Conservation (phyloP, 2,113 vertebrate genomes). For the Megaceryle torquata region DNA sequence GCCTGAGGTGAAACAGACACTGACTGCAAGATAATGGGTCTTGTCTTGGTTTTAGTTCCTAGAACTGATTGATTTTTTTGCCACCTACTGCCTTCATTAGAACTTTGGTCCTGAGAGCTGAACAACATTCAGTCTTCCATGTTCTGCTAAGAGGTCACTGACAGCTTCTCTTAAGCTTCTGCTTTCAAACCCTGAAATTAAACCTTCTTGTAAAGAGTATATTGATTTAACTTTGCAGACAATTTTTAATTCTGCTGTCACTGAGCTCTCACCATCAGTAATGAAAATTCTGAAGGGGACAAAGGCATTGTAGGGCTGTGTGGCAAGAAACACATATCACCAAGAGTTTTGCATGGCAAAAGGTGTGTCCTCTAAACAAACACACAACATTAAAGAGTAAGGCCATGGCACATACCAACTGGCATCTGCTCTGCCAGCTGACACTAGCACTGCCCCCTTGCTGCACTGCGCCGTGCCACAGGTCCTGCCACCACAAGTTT, state of each 20-base stretch:
- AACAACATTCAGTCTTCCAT: not conserved
- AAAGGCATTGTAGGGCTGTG: rapidly evolving
- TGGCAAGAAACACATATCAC: not conserved
- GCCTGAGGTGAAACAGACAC: not conserved
- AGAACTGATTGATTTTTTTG: constrained; percentile 4
- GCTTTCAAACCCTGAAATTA: not conserved
- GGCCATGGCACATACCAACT: not conserved
- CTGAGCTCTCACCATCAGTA: not conserved
- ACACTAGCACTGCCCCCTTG: not conserved
- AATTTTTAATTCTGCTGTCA: not conserved
- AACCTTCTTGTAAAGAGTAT: not conserved
- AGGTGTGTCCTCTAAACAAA: not conserved
- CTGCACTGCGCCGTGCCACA: not conserved
- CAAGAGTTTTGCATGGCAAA: not conserved
- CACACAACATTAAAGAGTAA: not conserved
- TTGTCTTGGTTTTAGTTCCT: not conserved
- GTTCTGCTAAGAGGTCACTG: not conserved
- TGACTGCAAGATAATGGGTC: not conserved
- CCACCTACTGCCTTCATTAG: not conserved
- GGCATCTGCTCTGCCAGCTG: not conserved
- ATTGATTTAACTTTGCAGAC: not conserved
- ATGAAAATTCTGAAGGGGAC: not conserved
- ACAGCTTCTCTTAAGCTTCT: not conserved
- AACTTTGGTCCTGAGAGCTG: not conserved
- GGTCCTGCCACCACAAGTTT: not conserved